Conservation (phyloP, 2,113 vertebrate species). For the Chinchilla lanigera region DNA sequence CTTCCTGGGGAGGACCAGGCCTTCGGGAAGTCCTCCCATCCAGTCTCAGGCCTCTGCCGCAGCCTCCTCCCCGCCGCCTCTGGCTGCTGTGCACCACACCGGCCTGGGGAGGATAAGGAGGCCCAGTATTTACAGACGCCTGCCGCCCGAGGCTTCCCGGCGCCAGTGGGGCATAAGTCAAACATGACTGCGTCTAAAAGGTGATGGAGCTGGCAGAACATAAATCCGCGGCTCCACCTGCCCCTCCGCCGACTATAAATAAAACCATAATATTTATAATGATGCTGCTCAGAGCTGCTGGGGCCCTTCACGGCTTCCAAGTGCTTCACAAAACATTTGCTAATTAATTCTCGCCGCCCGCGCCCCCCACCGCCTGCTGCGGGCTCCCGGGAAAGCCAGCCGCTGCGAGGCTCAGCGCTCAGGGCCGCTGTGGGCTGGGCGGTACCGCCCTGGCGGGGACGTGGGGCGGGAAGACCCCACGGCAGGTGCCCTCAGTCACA, state of each 20-base stretch:
- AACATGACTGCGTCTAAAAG: slow-evolving; percentile 4
- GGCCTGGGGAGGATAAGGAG: neutral
- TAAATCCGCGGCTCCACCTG: neutral
- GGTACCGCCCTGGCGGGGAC: neutral
- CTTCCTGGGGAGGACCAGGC: neutral
- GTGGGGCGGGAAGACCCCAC: neutral
- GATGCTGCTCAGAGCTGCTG: neutral
- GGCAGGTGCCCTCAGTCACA: accelerated
- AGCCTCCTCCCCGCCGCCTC: neutral
- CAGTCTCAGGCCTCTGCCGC: neutral
- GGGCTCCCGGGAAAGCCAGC: neutral
- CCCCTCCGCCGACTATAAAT: slow-evolving; percentile 42
- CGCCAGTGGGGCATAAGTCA: slow-evolving; percentile 40
- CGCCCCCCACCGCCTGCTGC: neutral
- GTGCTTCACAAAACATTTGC: slow-evolving; percentile 41
- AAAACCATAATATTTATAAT: slow-evolving; percentile 38
- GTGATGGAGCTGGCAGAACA: slow-evolving; percentile 43
- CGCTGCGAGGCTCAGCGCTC: neutral
- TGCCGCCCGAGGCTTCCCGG: slow-evolving; percentile 57
- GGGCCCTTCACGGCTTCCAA: slow-evolving; percentile 65
- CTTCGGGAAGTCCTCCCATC: neutral
- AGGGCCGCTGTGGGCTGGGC: accelerated
- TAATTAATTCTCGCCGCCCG: neutral
- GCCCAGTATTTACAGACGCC: slow-evolving; percentile 45
- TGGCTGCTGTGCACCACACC: neutral